Base-by-base conservation (phyloP, 53 echinoderm and acorn worm genomes). In the Pentamera pediparva region DNA sequence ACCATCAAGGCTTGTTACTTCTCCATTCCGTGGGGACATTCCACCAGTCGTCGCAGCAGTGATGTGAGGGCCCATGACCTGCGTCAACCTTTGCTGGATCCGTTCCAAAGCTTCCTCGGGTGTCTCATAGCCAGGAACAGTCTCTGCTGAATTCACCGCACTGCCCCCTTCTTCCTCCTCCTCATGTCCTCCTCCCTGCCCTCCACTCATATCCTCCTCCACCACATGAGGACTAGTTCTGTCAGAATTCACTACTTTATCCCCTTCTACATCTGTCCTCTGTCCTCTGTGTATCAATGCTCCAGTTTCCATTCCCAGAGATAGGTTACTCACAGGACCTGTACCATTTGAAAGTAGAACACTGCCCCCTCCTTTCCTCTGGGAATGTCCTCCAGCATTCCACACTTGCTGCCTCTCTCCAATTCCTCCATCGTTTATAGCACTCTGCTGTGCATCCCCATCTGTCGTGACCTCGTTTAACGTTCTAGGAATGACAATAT, bases 381-480 rank as follows among this genome's bases (percentile, higher is more conserved):
- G 18, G 32, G 30, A 7, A 9, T 60, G 7, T 33, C 34, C 22
- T 56, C 57, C 1, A 21, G 17, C 31, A 60, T 32, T n/a, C n/a
- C n/a, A n/a, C n/a, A n/a, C n/a, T 45, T 45, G 10, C 33, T 24
- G 10, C 4, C 8, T 20, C 12, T 15, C 32, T 51, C 5, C 53
- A 33, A 6, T 20, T 57, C 26, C 29, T 31, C 35, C 17, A 59
- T 48, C 26, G 32, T 22, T 34, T 6, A 32, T 56, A 59, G 37
- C 17, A 62, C 61, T 35, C 77, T 82, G 70, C 78, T 76, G 49
- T 77, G 80, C 20, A n/a, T n/a, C n/a, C n/a, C 70, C 53, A 21
- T 83, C 83, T 27, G 88, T 84, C 27, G 85, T 85, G 5, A 94
- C 65, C 40, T 94, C 90, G 56, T 94, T 96, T 27, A 96, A 74